phyloP scores from a whole-genome alignment of 2,888 invertebrate species.

The Stenoptilia bipunctidactyla region DNA sequence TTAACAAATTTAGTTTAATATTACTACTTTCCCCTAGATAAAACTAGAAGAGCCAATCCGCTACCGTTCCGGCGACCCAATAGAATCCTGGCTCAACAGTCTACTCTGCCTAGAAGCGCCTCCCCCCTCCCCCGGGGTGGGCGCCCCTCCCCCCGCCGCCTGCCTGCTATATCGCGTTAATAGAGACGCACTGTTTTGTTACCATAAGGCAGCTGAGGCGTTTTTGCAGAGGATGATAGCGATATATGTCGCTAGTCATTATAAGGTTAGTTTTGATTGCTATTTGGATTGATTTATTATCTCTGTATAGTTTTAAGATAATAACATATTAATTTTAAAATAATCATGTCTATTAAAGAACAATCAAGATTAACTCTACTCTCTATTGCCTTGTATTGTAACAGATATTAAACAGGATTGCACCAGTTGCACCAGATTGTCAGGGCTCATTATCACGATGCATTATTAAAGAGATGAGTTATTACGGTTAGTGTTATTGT shows the following conservation, averaged over 20 bases:
- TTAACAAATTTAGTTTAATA: not conserved
- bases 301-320: too few relatives aligned
- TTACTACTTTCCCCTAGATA: conserved; percentile 55
- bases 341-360: too few relatives aligned
- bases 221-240: conserved; percentile 94
- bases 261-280: too few relatives aligned
- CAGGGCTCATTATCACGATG: too few relatives aligned
- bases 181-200: conserved; percentile 94
- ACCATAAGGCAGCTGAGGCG: conserved; percentile 91
- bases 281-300: too few relatives aligned
- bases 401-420: too few relatives aligned
- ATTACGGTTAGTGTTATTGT: too few relatives aligned
- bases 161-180: conserved; percentile 92
- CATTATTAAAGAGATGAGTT: too few relatives aligned
- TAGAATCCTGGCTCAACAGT: conserved; percentile 93
- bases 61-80: conserved; percentile 86
- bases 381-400: too few relatives aligned
- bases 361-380: too few relatives aligned
- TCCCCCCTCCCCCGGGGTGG: conserved; percentile 76
- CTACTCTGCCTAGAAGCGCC: conserved; percentile 93
- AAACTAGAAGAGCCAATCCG: conserved; percentile 95
- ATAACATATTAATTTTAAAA: too few relatives aligned
- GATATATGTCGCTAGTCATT: conserved; percentile 97
- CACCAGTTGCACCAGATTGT: too few relatives aligned
- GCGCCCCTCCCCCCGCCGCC: conserved; percentile 89